Evolutionary conservation across 92 coral and sea anemone genomes (phyloP).

Genomic region (Siderastrea radians): DNA sequence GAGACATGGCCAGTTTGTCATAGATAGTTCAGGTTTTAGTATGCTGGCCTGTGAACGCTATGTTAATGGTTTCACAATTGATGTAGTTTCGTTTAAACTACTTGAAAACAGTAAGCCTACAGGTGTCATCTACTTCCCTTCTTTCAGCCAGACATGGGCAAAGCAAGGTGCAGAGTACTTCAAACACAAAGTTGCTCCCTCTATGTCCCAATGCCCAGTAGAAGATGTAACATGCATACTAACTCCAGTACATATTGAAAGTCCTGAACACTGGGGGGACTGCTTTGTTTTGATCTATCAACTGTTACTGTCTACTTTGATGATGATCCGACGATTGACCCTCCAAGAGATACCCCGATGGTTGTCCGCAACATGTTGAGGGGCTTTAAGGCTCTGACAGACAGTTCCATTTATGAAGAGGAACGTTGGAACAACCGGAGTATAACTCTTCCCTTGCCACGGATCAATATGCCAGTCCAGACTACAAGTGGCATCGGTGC

Average conservation of each 20-base stretch:
- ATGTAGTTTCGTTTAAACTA: background rate
- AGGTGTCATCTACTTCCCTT: slow-evolving; percentile 21
- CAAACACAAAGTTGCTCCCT: background rate
- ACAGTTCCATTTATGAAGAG: background rate
- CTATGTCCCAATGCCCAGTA: slow-evolving; percentile 1
- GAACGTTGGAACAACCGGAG: background rate
- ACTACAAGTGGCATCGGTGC: slow-evolving; percentile 19
- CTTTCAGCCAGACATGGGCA: slow-evolving; percentile 34
- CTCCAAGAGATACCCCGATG: background rate
- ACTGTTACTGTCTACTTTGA: slow-evolving; percentile 23
- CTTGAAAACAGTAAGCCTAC: background rate
- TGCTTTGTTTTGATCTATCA: slow-evolving; percentile 9
- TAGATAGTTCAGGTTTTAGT: slow-evolving; percentile 27
- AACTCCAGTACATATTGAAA: slow-evolving; percentile 4
- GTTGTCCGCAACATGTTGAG: slow-evolving; percentile 2
- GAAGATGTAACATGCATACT: slow-evolving; percentile 13
- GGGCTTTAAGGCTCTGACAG: slow-evolving; percentile 1
- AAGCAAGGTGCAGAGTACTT: slow-evolving; percentile 22
- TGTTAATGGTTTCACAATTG: slow-evolving; percentile 28
- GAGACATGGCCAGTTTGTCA: slow-evolving; percentile 20
- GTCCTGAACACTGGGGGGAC: slow-evolving; percentile 53
- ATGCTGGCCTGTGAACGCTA: slow-evolving; percentile 24
- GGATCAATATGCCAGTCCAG: slow-evolving; percentile 8
- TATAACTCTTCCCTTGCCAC: slow-evolving; percentile 24
- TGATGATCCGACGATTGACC: slow-evolving; percentile 24